These are phyloP conservation scores for Rhea pennata DNA, from an alignment of 2,113 vertebrate genomes.

Conservation along the genomic window DNA sequence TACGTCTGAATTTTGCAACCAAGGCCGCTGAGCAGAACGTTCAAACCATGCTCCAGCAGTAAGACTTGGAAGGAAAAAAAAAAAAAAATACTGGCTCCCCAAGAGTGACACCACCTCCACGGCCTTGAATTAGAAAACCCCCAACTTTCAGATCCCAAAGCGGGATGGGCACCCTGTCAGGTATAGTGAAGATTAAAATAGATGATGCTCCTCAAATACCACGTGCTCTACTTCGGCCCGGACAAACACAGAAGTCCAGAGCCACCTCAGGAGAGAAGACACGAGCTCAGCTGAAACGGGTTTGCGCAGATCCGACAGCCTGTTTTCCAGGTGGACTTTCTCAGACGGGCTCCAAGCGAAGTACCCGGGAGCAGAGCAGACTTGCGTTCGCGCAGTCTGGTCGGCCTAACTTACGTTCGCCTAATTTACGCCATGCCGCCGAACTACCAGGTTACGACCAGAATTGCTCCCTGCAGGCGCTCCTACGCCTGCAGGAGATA, in stretches of 20 bases:
- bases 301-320: not conserved
- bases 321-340: not conserved
- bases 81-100: not conserved
- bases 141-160: not conserved
- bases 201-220: not conserved
- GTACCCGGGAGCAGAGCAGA: not conserved
- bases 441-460: not conserved
- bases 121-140: conserved; percentile 11
- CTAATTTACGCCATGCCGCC: not conserved
- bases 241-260: not conserved
- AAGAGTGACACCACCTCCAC: not conserved
- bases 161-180: not conserved
- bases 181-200: not conserved
- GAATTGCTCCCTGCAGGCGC: not conserved
- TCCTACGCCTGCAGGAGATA: not conserved
- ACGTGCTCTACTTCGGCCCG: not conserved
- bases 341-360: conserved; percentile 36
- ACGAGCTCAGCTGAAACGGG: not conserved
- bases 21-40: not conserved
- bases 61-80: not conserved
- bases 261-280: not conserved
- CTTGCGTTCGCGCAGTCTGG: conserved; percentile 26
- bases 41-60: not conserved
- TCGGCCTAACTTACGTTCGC: not conserved
- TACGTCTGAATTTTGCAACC: not conserved